Base-by-base conservation (phyloP, 2,888 invertebrate species). In the Agriopis leucophaearia region DNA sequence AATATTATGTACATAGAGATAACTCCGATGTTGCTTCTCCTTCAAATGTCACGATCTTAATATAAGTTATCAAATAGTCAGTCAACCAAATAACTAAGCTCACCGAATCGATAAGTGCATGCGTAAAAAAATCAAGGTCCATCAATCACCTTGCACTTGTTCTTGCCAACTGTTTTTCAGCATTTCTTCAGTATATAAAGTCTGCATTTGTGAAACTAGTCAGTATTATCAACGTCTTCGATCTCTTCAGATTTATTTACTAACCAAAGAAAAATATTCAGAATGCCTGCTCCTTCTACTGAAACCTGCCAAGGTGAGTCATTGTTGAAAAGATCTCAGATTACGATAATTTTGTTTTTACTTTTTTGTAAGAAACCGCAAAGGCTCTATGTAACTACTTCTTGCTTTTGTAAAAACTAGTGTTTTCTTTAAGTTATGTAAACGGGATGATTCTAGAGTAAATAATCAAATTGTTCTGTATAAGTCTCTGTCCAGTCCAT, bases 221-320 rank as follows among this genome's bases (percentile, higher is more conserved):
- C 65, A 44, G 62, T 73, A 75, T 81, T 64, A 63, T 65, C 66
- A 64, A 35, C 36, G 42, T 9, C 50, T 58, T 16, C 15, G 27
- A 59, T 52, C 38, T 58, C 51, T 58, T 55, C 67, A 52, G 44
- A 35, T 40, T 36, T 48, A 48, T 8, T 51, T n/a, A 36, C 35
- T 40, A 52, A 54, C 66, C 27, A 27, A 27, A 27, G 27, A 72
- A 40, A 44, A 66, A 67, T 36, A 18, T 27, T n/a, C 75, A 88
- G 84, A 58, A 95, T 95, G 95, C 95, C 95, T 72, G 94, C 94
- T 36, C 95, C 95, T 15, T 90, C 92, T 73, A 95, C 92, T 74
- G 95, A 95, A 76, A 82, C 94, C 45, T 94, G 94, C 82, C 95
- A 95, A 90, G 95, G 95, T 95, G 88, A 83, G 84, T 47, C 8